Conservation (phyloP, 1,140 invertebrate genomes). For the Melitaea cinxia region DNA sequence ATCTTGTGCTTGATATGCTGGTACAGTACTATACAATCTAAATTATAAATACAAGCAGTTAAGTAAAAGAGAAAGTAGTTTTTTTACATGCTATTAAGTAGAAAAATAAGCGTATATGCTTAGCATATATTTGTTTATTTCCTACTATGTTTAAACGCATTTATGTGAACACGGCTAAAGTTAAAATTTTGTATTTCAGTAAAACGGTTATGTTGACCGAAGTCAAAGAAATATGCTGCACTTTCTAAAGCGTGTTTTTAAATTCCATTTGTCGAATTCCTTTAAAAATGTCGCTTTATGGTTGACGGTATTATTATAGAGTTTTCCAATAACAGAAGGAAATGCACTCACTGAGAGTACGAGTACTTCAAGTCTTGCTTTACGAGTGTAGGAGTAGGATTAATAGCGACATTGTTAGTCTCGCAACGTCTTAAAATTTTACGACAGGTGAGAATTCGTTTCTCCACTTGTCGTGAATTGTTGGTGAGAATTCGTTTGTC, state of each 20-base stretch:
- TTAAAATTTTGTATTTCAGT: too few relatives aligned
- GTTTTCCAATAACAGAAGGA: conserved; percentile 20
- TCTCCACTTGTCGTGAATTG: background rate
- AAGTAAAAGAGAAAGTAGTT: too few relatives aligned
- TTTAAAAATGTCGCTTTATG: conserved; percentile 17
- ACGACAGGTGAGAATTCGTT: conserved; percentile 5
- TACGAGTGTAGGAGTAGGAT: conserved; percentile 14
- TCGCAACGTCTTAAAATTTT: conserved; percentile 14
- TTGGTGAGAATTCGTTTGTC: background rate
- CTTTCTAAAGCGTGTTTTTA: background rate
- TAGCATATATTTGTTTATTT: too few relatives aligned
- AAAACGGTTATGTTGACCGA: too few relatives aligned
- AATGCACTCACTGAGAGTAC: conserved; percentile 19
- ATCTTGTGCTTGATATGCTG: too few relatives aligned
- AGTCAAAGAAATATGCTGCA: too few relatives aligned
- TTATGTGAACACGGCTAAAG: too few relatives aligned
- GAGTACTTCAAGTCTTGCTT: conserved; percentile 1
- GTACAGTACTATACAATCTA: too few relatives aligned
- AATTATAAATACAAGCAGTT: too few relatives aligned
- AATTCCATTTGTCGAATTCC: conserved; percentile 7
- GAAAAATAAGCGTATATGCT: too few relatives aligned
- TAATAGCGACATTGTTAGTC: conserved; percentile 18
- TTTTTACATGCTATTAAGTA: too few relatives aligned
- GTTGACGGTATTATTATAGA: conserved; percentile 17
- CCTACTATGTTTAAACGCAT: too few relatives aligned